Percentiles rank a stretch among this genome's conserved stretches.
Evolutionary conservation across 2,888 invertebrate genomes (phyloP).

Genomic region (Galeruca laticollis): DNA sequence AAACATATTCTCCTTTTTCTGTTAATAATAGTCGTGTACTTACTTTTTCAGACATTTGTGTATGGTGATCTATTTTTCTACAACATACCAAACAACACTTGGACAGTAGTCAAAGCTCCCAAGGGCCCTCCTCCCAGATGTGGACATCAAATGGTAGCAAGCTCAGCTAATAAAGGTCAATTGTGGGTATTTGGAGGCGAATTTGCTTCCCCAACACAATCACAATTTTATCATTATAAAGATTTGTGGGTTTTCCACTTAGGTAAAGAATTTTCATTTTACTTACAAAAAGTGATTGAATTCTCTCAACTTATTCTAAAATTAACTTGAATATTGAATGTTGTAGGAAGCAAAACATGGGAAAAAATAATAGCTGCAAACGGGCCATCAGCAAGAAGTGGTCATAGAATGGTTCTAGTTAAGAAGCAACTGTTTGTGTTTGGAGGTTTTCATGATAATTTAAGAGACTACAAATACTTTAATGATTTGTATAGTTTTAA

Average conservation of each 20-base stretch:
- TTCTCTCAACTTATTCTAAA: not conserved
- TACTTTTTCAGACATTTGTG: constrained; percentile 76
- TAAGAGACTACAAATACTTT: constrained; percentile 87
- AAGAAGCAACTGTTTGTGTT: constrained; percentile 87
- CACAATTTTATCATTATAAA: constrained; percentile 93
- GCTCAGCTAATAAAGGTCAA: constrained; percentile 80
- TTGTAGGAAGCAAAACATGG: constrained; percentile 73
- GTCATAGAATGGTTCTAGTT: constrained; percentile 87
- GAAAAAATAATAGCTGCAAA: constrained; percentile 81
- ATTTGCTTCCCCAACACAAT: constrained; percentile 89
- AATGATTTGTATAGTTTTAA: constrained; percentile 89
- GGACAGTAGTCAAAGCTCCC: constrained; percentile 85
- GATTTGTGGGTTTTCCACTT: constrained; percentile 91
- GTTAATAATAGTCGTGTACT: not conserved
- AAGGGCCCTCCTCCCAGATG: constrained; percentile 90
- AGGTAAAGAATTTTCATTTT: not conserved
- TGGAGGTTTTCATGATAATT: constrained; percentile 93
- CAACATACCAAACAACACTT: constrained; percentile 82
- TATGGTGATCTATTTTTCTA: constrained; percentile 90
- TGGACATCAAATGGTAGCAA: constrained; percentile 87
- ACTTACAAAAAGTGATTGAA: not conserved
- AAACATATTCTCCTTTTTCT: not conserved
- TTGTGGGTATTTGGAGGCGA: constrained; percentile 92
- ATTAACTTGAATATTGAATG: too few relatives aligned
- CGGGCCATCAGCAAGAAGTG: constrained; percentile 87